Percentiles rank a stretch among this genome's conserved stretches.
phyloP scores from a whole-genome alignment of 2,888 invertebrate species.

The Polyommatus icarus region DNA sequence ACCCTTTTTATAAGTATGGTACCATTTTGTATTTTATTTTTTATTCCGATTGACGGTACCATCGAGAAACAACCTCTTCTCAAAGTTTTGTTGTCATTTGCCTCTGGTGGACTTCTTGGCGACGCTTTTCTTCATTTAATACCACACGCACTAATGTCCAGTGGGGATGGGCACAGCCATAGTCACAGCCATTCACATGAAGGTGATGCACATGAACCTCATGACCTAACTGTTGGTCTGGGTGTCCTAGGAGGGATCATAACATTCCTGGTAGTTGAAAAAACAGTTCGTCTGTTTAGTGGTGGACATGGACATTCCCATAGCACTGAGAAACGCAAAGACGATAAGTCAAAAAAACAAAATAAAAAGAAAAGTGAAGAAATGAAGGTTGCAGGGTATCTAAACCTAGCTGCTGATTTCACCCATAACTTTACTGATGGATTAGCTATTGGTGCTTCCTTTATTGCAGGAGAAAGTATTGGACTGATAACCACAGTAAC shows the following conservation, averaged over 20 bases:
- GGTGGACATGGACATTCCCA: slow-evolving; percentile 90
- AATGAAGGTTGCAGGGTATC: slow-evolving; percentile 85
- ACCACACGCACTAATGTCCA: slow-evolving; percentile 90
- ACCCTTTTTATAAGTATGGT: slow-evolving; percentile 97
- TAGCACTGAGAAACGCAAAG: slow-evolving; percentile 66
- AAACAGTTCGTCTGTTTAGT: slow-evolving; percentile 92
- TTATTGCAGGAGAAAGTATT: slow-evolving; percentile 92
- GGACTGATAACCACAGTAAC: slow-evolving; percentile 96
- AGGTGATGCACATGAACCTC: slow-evolving; percentile 73
- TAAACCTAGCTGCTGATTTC: slow-evolving; percentile 99
- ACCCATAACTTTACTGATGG: slow-evolving; percentile 99
- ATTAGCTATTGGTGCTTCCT: slow-evolving; percentile 98
- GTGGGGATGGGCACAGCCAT: slow-evolving; percentile 69
- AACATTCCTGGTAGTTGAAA: slow-evolving; percentile 95
- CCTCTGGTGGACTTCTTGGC: slow-evolving; percentile 96
- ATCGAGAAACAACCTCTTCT: slow-evolving; percentile 91
- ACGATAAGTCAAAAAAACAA: slow-evolving; percentile 65
- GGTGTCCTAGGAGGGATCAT: slow-evolving; percentile 97
- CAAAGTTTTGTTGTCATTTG: slow-evolving; percentile 95
- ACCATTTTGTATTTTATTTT: slow-evolving; percentile 94
- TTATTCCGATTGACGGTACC: slow-evolving; percentile 94
- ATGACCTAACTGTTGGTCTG: slow-evolving; percentile 94
- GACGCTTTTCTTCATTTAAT: slow-evolving; percentile 99
- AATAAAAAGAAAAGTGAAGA: slow-evolving; percentile 67
- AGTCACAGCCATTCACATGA: slow-evolving; percentile 79